A percentile compares a stretch with the other conserved stretches of the same genome.
Conservation (phyloP, 2,113 vertebrate species). For the Apodemus sylvaticus region DNA sequence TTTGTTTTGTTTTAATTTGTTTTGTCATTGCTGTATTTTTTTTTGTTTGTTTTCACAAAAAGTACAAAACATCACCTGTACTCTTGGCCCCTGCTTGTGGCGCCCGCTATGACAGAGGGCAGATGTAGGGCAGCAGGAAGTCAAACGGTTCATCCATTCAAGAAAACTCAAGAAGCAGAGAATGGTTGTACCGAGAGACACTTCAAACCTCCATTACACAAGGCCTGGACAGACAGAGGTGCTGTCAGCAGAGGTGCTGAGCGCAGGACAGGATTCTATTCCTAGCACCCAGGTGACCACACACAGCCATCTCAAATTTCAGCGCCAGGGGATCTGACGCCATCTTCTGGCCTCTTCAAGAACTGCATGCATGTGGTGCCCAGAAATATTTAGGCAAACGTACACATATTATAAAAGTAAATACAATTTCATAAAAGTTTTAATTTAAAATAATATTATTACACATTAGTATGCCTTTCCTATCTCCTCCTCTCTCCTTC, state of each 20-base stretch:
- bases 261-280: neutral
- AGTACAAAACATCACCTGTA: neutral
- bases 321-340: neutral
- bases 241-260: too few species aligned
- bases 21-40: neutral
- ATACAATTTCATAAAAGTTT: neutral
- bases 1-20: neutral
- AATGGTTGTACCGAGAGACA: neutral
- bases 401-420: neutral
- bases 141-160: neutral
- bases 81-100: neutral
- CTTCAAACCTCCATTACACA: neutral
- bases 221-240: rapidly evolving
- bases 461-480: neutral
- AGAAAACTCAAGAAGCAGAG: neutral
- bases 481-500: too few species aligned
- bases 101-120: neutral
- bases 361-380: too few species aligned
- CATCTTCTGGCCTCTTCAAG: neutral
- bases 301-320: neutral
- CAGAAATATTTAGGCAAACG: neutral
- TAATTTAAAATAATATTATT: neutral
- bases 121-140: neutral
- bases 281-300: neutral
- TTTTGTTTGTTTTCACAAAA: constrained; percentile 3